Evolutionary conservation across 37 sponge, comb jelly and placozoan genomes (phyloP).

Genomic region (Oopsacas minuta): DNA sequence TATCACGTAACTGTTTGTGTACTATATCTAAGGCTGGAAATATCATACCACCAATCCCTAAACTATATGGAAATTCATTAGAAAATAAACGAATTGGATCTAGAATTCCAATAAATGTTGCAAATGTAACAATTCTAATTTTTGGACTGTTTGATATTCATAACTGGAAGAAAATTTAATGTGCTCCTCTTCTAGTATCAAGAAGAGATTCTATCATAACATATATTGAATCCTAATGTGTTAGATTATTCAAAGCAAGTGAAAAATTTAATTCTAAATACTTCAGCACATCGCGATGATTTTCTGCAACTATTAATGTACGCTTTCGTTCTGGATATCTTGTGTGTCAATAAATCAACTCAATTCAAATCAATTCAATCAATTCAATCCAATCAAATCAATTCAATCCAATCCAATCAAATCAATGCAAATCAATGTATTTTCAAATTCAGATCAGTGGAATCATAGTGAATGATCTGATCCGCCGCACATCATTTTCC

Average conservation of each 20-base stretch:
- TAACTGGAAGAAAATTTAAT: neutral
- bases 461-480: too few species aligned
- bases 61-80: neutral
- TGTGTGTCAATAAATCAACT: too few species aligned
- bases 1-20: neutral
- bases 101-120: neutral
- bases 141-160: neutral
- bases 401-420: too few species aligned
- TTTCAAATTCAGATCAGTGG: too few species aligned
- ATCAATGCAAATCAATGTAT: too few species aligned
- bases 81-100: slow-evolving; percentile 15
- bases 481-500: too few species aligned
- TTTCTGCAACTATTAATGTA: neutral
- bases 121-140: neutral
- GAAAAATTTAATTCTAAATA: neutral
- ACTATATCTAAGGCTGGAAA: neutral
- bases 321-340: neutral
- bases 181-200: neutral
- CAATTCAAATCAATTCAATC: too few species aligned
- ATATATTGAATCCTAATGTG: neutral
- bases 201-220: slow-evolving; percentile 1
- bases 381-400: too few species aligned
- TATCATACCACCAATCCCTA: slow-evolving; percentile 4
- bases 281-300: slow-evolving; percentile 15
- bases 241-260: slow-evolving; percentile 13